Conservation (phyloP, 2,888 invertebrate genomes). For the Xylota sylvarum region DNA sequence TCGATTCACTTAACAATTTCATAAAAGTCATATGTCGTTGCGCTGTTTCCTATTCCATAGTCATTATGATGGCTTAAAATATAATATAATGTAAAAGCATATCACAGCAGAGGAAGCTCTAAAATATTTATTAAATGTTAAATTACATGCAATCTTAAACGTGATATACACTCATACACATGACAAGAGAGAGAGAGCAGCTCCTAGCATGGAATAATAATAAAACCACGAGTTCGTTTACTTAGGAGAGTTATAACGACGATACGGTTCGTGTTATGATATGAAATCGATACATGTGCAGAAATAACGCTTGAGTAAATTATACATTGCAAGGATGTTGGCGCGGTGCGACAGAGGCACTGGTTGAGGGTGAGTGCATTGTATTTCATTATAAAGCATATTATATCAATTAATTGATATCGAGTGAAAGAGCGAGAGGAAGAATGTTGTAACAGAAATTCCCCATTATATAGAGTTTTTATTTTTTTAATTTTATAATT, state of each 20-base stretch:
- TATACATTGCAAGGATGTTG: conserved; percentile 64
- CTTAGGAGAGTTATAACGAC: conserved; percentile 40
- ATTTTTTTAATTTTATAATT: conserved; percentile 63
- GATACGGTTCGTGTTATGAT: conserved; percentile 60
- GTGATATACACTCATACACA: conserved; percentile 33
- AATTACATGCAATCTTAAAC: conserved; percentile 72
- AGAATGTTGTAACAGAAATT: conserved; percentile 20
- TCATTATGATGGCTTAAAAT: conserved; percentile 26
- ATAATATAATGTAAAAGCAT: conserved; percentile 16
- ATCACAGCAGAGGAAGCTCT: conserved; percentile 22
- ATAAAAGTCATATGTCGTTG: conserved; percentile 20
- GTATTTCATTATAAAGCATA: conserved; percentile 61
- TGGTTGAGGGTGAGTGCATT: conserved; percentile 42
- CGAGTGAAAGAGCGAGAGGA: neutral
- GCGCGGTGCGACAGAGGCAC: neutral
- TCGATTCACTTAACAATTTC: conserved; percentile 49
- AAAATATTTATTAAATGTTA: conserved; percentile 71
- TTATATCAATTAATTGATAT: conserved; percentile 73
- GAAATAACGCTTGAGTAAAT: conserved; percentile 69
- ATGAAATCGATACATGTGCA: conserved; percentile 71
- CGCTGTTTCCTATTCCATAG: conserved; percentile 32
- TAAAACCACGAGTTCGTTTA: conserved; percentile 65
- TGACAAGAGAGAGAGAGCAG: conserved; percentile 4
- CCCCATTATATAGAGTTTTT: neutral
- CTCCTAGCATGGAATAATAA: conserved; percentile 1